These are phyloP conservation scores for Diorhabda sublineata DNA, from an alignment of 1,140 invertebrate species.

Conservation along the genomic window DNA sequence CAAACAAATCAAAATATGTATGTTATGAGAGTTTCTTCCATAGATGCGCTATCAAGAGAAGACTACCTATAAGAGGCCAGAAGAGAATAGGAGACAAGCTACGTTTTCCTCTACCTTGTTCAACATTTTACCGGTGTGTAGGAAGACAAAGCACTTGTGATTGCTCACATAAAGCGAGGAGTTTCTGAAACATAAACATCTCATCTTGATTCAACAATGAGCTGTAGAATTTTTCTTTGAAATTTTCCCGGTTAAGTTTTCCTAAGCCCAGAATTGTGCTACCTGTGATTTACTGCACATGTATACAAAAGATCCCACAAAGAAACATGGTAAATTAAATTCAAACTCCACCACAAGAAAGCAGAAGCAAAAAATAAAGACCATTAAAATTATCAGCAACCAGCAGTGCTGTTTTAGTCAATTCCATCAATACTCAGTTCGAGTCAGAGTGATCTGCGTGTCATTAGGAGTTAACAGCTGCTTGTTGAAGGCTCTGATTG, in stretches of 20 bases:
- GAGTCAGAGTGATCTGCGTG: no score
- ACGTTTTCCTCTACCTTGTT: no score
- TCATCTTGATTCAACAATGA: background rate
- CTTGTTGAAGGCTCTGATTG: no score
- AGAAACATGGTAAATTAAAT: no score
- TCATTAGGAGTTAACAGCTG: no score
- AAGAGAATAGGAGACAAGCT: background rate
- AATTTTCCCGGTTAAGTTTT: background rate
- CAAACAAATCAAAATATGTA: background rate
- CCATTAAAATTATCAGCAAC: no score
- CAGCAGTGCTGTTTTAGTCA: no score
- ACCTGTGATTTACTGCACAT: no score
- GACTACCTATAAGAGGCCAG: background rate
- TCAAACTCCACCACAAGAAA: no score
- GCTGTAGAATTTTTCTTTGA: slow-evolving; percentile 1
- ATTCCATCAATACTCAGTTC: no score
- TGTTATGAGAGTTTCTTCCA: background rate
- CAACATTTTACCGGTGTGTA: background rate
- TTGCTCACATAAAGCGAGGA: background rate
- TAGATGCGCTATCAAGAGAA: background rate
- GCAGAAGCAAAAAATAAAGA: background rate
- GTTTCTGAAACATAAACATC: background rate
- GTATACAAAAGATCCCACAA: no score
- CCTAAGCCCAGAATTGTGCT: no score
- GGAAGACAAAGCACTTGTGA: background rate